Conservation (phyloP, 2,888 invertebrate species). For the Oligia strigilis region DNA sequence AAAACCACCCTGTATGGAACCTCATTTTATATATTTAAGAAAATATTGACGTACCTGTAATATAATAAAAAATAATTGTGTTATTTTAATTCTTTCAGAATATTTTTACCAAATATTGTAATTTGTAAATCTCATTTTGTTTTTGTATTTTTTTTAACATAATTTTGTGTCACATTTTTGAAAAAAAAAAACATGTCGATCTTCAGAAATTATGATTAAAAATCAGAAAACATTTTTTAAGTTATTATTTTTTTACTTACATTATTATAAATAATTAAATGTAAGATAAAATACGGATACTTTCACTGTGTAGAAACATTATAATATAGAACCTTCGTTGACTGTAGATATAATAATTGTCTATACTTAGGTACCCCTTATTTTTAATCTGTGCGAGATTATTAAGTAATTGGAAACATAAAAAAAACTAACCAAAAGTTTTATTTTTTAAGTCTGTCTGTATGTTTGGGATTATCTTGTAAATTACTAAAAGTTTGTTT, state of each 20-base stretch:
- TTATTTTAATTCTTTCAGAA: slow-evolving; percentile 15
- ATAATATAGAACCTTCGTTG: background rate
- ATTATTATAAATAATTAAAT: slow-evolving; percentile 9
- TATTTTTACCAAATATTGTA: slow-evolving; percentile 44
- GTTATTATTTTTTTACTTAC: slow-evolving; percentile 33
- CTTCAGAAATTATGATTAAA: slow-evolving; percentile 36
- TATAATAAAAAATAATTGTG: slow-evolving; percentile 2
- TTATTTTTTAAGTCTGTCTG: background rate
- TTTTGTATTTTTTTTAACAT: slow-evolving; percentile 18
- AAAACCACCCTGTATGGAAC: background rate
- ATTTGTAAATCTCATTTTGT: slow-evolving; percentile 3
- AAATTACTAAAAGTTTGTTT: background rate
- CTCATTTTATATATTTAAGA: slow-evolving; percentile 25
- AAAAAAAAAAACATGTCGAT: slow-evolving; percentile 29
- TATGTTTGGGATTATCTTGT: background rate
- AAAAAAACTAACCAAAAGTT: background rate
- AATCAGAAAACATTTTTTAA: background rate
- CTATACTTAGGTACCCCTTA: background rate
- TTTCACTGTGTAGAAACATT: background rate
- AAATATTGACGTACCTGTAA: slow-evolving; percentile 36
- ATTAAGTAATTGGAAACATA: background rate
- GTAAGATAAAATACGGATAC: slow-evolving; percentile 21
- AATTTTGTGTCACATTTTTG: slow-evolving; percentile 50
- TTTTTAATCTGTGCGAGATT: background rate
- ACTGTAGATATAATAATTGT: background rate